Percentiles rank a stretch among this genome's conserved stretches.
These are phyloP conservation scores for Lerista edwardsae DNA, from an alignment of 2,797 vertebrate genomes.

Conservation along the genomic window DNA sequence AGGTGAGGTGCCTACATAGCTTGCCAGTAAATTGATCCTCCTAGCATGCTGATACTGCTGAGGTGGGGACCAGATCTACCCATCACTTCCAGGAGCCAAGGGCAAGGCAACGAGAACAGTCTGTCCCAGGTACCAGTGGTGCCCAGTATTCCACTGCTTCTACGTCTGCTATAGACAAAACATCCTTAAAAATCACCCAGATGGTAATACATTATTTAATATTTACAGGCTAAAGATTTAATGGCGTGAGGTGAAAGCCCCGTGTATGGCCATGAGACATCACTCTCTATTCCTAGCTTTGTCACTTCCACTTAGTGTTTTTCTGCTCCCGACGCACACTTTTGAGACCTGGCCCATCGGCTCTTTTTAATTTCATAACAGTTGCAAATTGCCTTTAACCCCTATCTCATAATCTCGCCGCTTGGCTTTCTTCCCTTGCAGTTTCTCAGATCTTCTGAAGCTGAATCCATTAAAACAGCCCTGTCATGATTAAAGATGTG, in stretches of 20 bases:
- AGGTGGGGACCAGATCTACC: too few species aligned
- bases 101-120: too few species aligned
- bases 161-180: constrained; percentile 16
- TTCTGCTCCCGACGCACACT: constrained; percentile 1
- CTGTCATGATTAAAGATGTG: constrained; percentile 55
- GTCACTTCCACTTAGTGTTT: constrained; percentile 12
- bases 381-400: constrained; percentile 60
- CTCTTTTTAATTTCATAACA: constrained; percentile 57
- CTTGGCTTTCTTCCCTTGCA: constrained; percentile 38
- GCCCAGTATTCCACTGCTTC: neutral
- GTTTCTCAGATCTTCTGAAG: constrained; percentile 3
- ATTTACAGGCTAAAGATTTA: constrained; percentile 26
- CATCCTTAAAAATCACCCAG: neutral
- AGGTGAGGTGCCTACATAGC: too few species aligned
- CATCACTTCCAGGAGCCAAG: too few species aligned
- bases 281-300: constrained; percentile 23
- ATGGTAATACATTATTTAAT: constrained; percentile 40
- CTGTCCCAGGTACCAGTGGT: too few species aligned
- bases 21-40: too few species aligned
- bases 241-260: constrained; percentile 30
- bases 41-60: too few species aligned
- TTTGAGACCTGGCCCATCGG: constrained; percentile 8
- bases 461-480: constrained; percentile 62
- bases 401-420: constrained; percentile 38
- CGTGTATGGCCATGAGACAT: neutral